phyloP scores from a whole-genome alignment of 2,113 vertebrate species.

The Myotis yumanensis region DNA sequence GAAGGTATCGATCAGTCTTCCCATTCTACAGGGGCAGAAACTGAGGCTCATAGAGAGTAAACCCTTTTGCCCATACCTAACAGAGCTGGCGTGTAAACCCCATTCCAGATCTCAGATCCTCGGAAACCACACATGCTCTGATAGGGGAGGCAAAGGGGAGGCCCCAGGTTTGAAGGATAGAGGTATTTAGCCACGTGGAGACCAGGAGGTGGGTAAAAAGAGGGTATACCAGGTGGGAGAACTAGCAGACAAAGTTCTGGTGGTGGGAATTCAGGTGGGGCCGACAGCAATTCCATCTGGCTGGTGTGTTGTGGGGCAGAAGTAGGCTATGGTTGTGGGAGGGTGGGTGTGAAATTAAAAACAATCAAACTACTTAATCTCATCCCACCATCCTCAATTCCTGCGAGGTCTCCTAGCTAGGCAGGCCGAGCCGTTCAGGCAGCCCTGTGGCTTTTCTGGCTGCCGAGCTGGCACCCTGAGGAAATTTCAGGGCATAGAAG shows the following conservation, averaged over 20 bases:
- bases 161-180: not conserved
- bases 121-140: not conserved
- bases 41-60: not conserved
- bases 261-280: not conserved
- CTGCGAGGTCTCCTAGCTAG: not conserved
- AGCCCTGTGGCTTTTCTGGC: slow-evolving; percentile 77
- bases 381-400: not conserved
- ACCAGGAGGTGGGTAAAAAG: not conserved
- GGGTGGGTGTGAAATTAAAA: not conserved
- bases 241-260: not conserved
- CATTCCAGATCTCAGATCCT: not conserved
- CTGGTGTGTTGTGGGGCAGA: not conserved
- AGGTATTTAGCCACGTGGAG: not conserved
- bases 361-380: not conserved
- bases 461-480: slow-evolving; percentile 69
- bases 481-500: slow-evolving; percentile 71
- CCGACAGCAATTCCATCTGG: not conserved
- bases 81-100: not conserved
- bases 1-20: not conserved
- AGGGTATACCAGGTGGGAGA: not conserved
- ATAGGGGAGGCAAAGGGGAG: not conserved
- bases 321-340: not conserved
- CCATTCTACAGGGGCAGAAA: not conserved
- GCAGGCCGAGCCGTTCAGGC: not conserved
- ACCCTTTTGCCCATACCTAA: not conserved